phyloP scores from a whole-genome alignment of 2,113 vertebrate species.

The Gorsachius goisagi region DNA sequence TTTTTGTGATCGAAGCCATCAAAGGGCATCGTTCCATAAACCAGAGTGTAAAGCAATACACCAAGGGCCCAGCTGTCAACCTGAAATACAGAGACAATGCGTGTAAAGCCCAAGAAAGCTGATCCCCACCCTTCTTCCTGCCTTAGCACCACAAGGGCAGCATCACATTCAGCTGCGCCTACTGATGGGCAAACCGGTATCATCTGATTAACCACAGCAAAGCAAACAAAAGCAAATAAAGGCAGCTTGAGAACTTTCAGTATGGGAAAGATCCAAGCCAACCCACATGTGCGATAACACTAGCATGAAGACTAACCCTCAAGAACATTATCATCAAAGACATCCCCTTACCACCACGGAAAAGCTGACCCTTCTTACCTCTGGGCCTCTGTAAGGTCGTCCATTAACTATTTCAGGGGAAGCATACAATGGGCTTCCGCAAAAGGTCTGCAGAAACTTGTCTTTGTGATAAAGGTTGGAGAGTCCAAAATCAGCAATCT shows the following conservation, averaged over 20 bases:
- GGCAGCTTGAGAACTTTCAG: background rate
- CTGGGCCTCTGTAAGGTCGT: conserved; percentile 92
- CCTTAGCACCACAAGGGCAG: background rate
- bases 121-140: background rate
- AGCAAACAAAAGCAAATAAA: background rate
- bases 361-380: conserved; percentile 77
- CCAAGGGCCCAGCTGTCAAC: conserved; percentile 99
- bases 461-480: conserved; percentile 98
- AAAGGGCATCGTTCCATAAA: conserved; percentile 98
- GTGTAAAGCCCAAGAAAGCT: background rate
- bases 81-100: conserved; percentile 73
- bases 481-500: conserved; percentile 98
- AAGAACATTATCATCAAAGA: background rate
- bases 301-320: background rate
- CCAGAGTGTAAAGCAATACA: conserved; percentile 95
- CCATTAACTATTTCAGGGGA: conserved; percentile 99
- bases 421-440: conserved; percentile 94
- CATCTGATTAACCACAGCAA: background rate
- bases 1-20: conserved; percentile 97
- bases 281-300: background rate
- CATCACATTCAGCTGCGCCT: background rate
- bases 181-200: background rate
- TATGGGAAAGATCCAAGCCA: background rate
- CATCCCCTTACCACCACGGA: background rate
- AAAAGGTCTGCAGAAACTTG: conserved; percentile 95